Evolutionary conservation across 1,140 invertebrate species (phyloP).

Genomic region (Thaumatotibia leucotreta): DNA sequence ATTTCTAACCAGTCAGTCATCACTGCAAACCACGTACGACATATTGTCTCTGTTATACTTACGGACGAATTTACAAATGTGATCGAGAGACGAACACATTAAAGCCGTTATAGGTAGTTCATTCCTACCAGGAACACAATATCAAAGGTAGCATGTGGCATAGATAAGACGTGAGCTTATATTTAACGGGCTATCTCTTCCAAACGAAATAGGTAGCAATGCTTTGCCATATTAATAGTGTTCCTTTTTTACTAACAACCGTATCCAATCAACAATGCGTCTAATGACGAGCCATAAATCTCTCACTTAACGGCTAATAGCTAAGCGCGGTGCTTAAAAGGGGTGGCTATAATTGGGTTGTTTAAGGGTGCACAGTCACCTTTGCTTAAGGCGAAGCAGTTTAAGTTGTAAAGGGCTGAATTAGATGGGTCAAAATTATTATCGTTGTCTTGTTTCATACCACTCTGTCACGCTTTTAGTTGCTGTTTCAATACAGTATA

Average conservation of each 20-base stretch:
- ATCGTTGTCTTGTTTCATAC: no score
- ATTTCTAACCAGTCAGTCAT: no score
- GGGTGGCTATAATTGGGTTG: slow-evolving; percentile 66
- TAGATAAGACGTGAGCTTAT: neutral
- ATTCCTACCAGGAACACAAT: neutral
- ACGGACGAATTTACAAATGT: no score
- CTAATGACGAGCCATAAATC: slow-evolving; percentile 64
- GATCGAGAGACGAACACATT: no score
- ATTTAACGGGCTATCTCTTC: neutral
- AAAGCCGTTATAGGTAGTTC: no score
- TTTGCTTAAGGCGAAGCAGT: slow-evolving; percentile 39
- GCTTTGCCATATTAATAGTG: neutral
- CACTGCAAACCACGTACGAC: no score
- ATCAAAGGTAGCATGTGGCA: no score
- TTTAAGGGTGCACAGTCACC: slow-evolving; percentile 64
- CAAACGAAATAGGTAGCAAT: neutral
- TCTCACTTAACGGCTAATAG: slow-evolving; percentile 47
- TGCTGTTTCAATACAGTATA: no score
- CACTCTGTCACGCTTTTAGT: no score
- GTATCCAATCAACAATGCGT: slow-evolving; percentile 46
- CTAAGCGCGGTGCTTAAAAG: slow-evolving; percentile 52
- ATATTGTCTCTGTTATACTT: no score
- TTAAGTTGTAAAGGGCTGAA: neutral
- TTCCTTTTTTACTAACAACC: slow-evolving; percentile 7
- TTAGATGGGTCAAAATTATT: no score